Evolutionary conservation across 2,888 invertebrate species (phyloP), one percentile per base, ranked within the genome.

Genomic region (Drosophila limbata): DNA sequence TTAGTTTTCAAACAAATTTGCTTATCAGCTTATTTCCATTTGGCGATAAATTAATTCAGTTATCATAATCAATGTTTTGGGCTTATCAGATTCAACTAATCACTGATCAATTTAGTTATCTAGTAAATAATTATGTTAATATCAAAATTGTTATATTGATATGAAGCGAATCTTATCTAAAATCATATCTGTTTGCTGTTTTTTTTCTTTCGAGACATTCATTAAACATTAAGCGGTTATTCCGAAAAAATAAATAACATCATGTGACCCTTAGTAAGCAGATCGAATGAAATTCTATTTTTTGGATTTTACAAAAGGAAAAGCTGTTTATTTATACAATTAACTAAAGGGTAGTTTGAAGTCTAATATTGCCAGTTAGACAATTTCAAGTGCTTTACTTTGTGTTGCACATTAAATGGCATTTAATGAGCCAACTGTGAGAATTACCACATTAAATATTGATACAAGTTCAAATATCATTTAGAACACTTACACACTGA

Each of bases 361-460:
- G 25, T 25, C 4, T 8, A 17, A 50, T 19, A 35, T 13, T 13
- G 8, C 1, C 6, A 33, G 9, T 21, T 33, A 13, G 33, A 6
- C 2, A 13, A 19, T 19, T 19, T 11, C 8, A 3, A 50, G 4
- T 35, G 33, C 1, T n/a, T 35, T 11, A 19, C 4, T 17, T 31
- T 21, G 33, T 52, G 8, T 13, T 21, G 39, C 48, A 56, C 56
- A 55, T 63, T 39, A 63, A 63, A 55, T 33, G 35, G 21, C 50
- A 37, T 42, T 55, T 55, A 55, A 50, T 67, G 50, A 44, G 39
- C 13, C 44, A 73, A 59, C 57, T 65, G 45, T 25, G 21, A 19
- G 33, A 62, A 74, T 50, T 74, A 59, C 11, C 33, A 47, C 35
- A 53, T 74, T 42, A 74, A 74, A 65, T 65, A 74, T 74, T 74